Conservation (phyloP, 2,888 invertebrate species). For the Paralinhomoeus sp. region DNA sequence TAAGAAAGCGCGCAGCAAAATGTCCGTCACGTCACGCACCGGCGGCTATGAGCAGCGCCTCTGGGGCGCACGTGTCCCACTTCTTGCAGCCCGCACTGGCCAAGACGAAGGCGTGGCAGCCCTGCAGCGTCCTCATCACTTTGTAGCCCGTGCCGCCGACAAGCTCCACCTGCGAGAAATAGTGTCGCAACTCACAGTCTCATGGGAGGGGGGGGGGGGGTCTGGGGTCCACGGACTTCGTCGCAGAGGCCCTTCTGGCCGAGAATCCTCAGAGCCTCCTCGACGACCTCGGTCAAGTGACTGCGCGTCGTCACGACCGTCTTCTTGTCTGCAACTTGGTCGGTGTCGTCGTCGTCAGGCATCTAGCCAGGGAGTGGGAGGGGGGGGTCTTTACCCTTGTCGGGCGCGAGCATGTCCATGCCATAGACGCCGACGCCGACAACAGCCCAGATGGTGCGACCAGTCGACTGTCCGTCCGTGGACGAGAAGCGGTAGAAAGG, state of each 20-base stretch:
- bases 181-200: no score
- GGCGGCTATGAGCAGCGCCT: slow-evolving; percentile 62
- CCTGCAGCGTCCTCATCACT: slow-evolving; percentile 62
- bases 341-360: no score
- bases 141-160: slow-evolving; percentile 27
- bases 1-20: no score
- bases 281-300: slow-evolving; percentile 59
- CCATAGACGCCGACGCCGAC: slow-evolving; percentile 41
- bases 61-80: slow-evolving; percentile 98
- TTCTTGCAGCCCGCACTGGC: slow-evolving; percentile 85
- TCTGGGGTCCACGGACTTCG: no score
- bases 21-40: no score
- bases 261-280: slow-evolving; percentile 56
- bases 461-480: slow-evolving; percentile 13
- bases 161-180: slow-evolving; percentile 7
- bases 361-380: no score
- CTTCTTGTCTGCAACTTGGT: slow-evolving; percentile 35
- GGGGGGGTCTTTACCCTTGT: no score
- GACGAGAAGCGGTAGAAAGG: slow-evolving; percentile 45
- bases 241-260: slow-evolving; percentile 51
- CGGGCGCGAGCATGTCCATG: slow-evolving; percentile 8
- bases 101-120: slow-evolving; percentile 89
- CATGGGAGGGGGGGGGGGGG: no score
- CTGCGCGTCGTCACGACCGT: slow-evolving; percentile 81
- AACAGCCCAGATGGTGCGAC: slow-evolving; percentile 86